phyloP scores from a whole-genome alignment of 2,113 vertebrate genomes.

The Pelobates fuscus region DNA sequence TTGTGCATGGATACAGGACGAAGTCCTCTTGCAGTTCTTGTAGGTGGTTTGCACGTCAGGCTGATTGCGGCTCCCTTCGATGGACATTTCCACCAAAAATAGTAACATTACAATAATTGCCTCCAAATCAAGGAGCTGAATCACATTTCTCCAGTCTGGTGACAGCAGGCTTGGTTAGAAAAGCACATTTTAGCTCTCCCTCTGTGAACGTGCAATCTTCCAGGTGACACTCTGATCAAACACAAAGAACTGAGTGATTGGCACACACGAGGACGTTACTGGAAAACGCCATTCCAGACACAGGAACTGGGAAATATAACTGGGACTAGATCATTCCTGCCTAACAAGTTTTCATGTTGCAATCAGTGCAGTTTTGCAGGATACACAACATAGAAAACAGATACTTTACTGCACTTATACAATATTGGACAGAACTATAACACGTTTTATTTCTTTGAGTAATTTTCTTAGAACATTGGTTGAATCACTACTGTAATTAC shows the following conservation, averaged over 20 bases:
- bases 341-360: too few species aligned
- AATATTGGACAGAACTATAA: too few species aligned
- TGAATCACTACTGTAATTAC: too few species aligned
- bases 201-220: not conserved
- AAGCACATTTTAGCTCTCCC: not conserved
- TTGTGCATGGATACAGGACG: too few species aligned
- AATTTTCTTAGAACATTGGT: too few species aligned
- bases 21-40: too few species aligned
- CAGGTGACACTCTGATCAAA: not conserved
- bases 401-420: too few species aligned
- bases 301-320: not conserved
- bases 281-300: not conserved
- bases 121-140: not conserved
- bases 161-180: not conserved
- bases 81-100: not conserved
- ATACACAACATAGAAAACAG: too few species aligned
- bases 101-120: slow-evolving; percentile 14
- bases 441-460: too few species aligned
- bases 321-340: too few species aligned
- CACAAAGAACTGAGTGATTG: not conserved
- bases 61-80: not conserved
- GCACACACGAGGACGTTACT: not conserved
- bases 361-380: too few species aligned
- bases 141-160: not conserved
- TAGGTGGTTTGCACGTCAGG: not conserved